These are phyloP conservation scores for Tenebrosternarchus preto DNA, from an alignment of 2,113 vertebrate species.

Conservation along the genomic window DNA sequence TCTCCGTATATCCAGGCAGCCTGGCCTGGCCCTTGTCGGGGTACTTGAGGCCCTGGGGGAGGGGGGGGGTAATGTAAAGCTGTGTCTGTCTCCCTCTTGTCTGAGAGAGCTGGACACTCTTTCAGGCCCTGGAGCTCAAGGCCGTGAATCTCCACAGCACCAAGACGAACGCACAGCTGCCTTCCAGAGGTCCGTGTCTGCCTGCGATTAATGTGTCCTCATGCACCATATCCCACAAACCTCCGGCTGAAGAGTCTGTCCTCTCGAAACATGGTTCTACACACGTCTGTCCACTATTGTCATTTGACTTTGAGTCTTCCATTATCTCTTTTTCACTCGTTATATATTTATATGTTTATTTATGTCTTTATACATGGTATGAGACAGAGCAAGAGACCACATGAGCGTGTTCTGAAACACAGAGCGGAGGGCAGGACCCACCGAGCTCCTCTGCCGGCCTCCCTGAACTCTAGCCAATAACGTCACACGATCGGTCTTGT, in stretches of 20 bases:
- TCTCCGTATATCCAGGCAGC: background rate
- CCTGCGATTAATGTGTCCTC: background rate
- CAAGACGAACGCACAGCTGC: background rate
- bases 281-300: constrained; percentile 55
- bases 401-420: constrained; percentile 31
- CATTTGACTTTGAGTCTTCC: constrained; percentile 56
- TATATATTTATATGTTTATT: constrained; percentile 51
- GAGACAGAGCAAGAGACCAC: constrained; percentile 60
- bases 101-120: background rate
- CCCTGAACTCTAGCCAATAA: constrained; percentile 50
- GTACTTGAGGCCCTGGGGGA: background rate
- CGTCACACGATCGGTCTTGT: constrained; percentile 56
- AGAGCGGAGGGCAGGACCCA: constrained; percentile 28
- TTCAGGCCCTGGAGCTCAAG: too few relatives aligned
- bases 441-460: background rate
- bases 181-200: background rate
- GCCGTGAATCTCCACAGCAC: background rate
- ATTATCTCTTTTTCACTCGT: constrained; percentile 51
- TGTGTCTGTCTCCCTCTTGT: background rate
- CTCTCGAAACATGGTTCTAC: constrained; percentile 58
- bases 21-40: background rate
- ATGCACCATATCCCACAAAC: constrained; percentile 14
- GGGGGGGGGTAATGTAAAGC: background rate
- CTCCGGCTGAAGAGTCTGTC: constrained; percentile 33
- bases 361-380: constrained; percentile 76